Evolutionary conservation across 2,888 invertebrate genomes (phyloP).

Genomic region (Mellilla xanthometata): DNA sequence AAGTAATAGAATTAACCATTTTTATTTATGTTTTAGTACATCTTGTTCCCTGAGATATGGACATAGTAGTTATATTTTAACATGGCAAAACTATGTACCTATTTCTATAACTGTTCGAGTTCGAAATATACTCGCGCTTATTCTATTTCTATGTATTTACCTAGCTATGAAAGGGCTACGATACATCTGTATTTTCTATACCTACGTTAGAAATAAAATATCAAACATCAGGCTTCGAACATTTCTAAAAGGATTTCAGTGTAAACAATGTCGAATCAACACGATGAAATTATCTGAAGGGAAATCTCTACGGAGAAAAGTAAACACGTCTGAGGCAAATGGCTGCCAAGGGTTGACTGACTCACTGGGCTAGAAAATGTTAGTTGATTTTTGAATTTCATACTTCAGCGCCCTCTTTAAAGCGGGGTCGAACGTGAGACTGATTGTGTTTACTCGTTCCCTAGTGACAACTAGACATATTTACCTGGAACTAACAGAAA

Average conservation of each 20-base stretch:
- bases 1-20: too few species aligned
- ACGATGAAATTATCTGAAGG: slow-evolving; percentile 70
- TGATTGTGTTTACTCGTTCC: slow-evolving; percentile 52
- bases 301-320: slow-evolving; percentile 66
- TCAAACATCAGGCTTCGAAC: slow-evolving; percentile 51
- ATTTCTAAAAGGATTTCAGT: slow-evolving; percentile 62
- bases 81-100: too few species aligned
- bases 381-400: slow-evolving; percentile 81
- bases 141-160: too few species aligned
- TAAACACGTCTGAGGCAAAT: slow-evolving; percentile 69
- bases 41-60: too few species aligned
- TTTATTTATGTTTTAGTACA: too few species aligned
- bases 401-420: slow-evolving; percentile 64
- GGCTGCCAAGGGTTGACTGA: slow-evolving; percentile 67
- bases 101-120: too few species aligned
- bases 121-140: too few species aligned
- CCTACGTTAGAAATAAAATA: not conserved
- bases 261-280: slow-evolving; percentile 75
- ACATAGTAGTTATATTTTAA: too few species aligned
- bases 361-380: slow-evolving; percentile 77
- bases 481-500: too few species aligned
- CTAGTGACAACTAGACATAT: not conserved
- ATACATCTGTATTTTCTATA: too few species aligned
- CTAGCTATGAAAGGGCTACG: too few species aligned
- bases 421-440: slow-evolving; percentile 40